Base-by-base conservation (phyloP, 2,888 invertebrate species). In the Tanytarsus gracilentus region DNA sequence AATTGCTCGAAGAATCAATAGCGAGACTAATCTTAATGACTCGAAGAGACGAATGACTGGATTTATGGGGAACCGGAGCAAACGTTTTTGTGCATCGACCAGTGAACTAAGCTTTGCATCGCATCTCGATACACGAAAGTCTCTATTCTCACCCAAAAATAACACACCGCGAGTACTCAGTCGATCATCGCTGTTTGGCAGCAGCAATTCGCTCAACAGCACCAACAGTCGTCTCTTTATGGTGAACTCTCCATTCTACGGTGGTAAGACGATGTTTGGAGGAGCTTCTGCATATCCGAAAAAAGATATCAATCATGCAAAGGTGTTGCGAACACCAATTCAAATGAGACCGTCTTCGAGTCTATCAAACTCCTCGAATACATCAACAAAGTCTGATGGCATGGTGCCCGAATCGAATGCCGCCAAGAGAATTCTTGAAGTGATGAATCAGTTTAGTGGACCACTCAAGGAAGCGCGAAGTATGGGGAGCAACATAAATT, bases 391-490 rank as follows among this genome's bases (percentile, higher is more conserved):
- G 2, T 39, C 64, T 0, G 64, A 65, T 6, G 29, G n/a, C 21
- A 25, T 21, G 9, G 16, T 23, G 27, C 58, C 58, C 1, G 65
- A 73, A 55, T 74, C 74, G 1, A 68, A 81, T 64, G 86, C 91
- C 4, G 85, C 92, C 0, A 81, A 84, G 66, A 79, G 85, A 63
- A 86, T 94, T 64, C 74, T 93, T 66, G 85, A 87, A 66, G 79
- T 89, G 4, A 75, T 94, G 61, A 88, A 92, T 69, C 82, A 85
- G 66, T 89, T 87, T 73, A 85, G 88, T 0, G 86, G 90, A 2
- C 89, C 92, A 0, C 73, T 90, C 55, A 77, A 77, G 48, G 90
- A 91, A 70, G 89, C 86, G 1, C 85, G 82, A 68, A 84, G 85
- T 68, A 86, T 90, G 70, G 87, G 88, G 2, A 66, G 76, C 9